phyloP scores from a whole-genome alignment of 2,113 vertebrate species.

The Argyrosomus japonicus region DNA sequence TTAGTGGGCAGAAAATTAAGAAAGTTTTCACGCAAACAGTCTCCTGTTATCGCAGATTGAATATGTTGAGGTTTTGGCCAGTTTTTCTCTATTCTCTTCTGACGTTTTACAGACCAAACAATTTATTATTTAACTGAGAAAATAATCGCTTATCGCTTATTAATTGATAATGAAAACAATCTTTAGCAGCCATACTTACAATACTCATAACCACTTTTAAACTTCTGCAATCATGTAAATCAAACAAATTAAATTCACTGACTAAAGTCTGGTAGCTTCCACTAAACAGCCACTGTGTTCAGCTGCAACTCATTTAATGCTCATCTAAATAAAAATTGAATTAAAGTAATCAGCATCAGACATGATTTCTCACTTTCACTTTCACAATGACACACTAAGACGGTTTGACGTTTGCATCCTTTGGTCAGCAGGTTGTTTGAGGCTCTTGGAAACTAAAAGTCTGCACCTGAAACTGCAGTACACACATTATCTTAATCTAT shows the following conservation, averaged over 20 bases:
- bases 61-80: neutral
- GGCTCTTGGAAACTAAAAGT: slow-evolving; percentile 32
- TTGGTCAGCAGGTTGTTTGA: slow-evolving; percentile 28
- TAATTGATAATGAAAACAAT: neutral
- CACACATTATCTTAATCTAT: slow-evolving; percentile 31
- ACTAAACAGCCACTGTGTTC: neutral
- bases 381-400: neutral
- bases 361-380: neutral
- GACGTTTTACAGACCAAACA: neutral
- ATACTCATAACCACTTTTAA: neutral
- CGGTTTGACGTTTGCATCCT: slow-evolving; percentile 6
- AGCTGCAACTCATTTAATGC: slow-evolving; percentile 6
- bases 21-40: too few species aligned
- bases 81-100: neutral
- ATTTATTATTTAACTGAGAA: neutral
- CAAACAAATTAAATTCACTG: neutral
- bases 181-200: neutral
- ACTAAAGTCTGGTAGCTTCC: neutral
- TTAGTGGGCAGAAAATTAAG: too few species aligned
- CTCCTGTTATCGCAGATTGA: too few species aligned
- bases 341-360: neutral
- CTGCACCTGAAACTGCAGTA: slow-evolving; percentile 39
- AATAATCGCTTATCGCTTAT: accelerated
- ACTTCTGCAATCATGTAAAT: neutral
- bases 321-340: neutral